Conservation (phyloP, 2,888 invertebrate genomes). For the Platycnemis pennipes region DNA sequence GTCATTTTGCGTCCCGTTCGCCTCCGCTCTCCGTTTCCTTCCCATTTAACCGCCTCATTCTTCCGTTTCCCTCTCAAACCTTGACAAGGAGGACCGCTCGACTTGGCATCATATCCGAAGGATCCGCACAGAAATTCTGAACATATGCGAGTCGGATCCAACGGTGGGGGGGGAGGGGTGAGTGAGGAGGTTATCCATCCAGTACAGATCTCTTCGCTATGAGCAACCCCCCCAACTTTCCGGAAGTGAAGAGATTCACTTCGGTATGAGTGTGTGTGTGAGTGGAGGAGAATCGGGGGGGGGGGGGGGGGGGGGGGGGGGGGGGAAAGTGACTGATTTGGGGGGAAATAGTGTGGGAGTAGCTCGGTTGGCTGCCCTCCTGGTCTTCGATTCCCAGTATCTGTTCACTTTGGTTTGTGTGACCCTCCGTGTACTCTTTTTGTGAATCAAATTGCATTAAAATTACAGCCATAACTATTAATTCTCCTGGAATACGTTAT, state of each 20-base stretch:
- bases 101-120: not conserved
- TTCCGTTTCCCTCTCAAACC: not conserved
- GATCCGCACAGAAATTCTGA: not conserved
- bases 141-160: not conserved
- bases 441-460: no score
- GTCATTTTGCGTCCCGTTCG: not conserved
- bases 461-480: no score
- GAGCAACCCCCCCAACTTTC: not conserved
- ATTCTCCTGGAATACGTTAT: no score
- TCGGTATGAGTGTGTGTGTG: no score
- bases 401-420: no score
- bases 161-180: no score
- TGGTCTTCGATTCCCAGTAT: no score
- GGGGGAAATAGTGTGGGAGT: not conserved
- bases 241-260: not conserved
- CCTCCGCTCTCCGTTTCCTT: not conserved
- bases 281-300: not conserved
- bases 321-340: not conserved
- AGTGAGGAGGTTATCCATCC: no score
- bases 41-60: conserved; percentile 13
- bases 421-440: no score
- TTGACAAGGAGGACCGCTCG: not conserved
- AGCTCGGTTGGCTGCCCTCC: no score
- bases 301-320: not conserved
- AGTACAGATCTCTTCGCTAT: not conserved